These are phyloP conservation scores for Myiagra hebetior DNA, from an alignment of 2,113 vertebrate species.

Conservation along the genomic window DNA sequence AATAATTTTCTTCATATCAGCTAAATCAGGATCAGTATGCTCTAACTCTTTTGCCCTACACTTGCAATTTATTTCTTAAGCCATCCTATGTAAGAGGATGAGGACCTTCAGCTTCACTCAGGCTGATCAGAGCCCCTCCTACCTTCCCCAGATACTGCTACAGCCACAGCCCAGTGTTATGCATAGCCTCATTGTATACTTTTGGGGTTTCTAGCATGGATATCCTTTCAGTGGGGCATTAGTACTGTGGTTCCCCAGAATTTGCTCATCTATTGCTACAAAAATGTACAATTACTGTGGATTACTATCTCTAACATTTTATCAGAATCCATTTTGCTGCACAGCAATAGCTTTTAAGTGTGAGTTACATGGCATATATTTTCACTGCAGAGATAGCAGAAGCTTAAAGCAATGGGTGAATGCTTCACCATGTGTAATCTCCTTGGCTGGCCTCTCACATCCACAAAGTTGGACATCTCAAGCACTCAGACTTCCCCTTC, in stretches of 20 bases:
- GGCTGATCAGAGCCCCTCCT: not conserved
- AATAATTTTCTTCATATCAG: not conserved
- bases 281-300: not conserved
- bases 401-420: not conserved
- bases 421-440: rapidly evolving
- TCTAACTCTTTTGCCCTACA: not conserved
- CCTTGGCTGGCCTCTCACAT: not conserved
- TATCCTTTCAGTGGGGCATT: not conserved
- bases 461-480: not conserved
- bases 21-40: not conserved
- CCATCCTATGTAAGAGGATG: not conserved
- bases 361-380: not conserved
- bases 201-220: not conserved
- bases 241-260: not conserved
- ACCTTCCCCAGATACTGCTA: not conserved
- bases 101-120: not conserved
- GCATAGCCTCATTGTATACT: not conserved
- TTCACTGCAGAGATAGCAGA: not conserved
- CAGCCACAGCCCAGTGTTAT: not conserved
- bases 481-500: not conserved
- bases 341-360: not conserved
- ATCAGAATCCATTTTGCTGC: not conserved
- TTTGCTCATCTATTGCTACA: not conserved
- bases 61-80: not conserved
- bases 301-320: not conserved